Base-by-base conservation (phyloP, 2,888 invertebrate genomes). In the Willowsia nigromaculata region DNA sequence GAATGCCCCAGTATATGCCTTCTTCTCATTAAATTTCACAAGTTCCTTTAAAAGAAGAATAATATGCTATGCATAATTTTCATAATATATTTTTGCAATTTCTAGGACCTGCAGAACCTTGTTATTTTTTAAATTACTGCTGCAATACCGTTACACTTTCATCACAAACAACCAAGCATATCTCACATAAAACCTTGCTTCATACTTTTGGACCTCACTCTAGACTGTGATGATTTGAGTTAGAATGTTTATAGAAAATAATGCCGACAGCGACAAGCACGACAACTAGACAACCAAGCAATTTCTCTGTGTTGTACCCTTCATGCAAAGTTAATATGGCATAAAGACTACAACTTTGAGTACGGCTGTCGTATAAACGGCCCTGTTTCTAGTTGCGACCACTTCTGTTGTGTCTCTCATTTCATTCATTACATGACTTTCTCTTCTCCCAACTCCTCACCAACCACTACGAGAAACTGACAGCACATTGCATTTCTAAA, bases 251-350 rank as follows among this genome's bases (percentile, higher is more conserved):
- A 1, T 50, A 15, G 74, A 50, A 74, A 71, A 74, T 50, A 50
- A 27, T 74, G 74, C 74, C 74, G 47, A 15, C 47, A 74, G 74
- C 74, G 74, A 74, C 74, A 74, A 47, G 40, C 27, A 50, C 47
- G 74, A 74, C 74, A 50, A 25, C 74, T 27, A 74, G 74, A 74
- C 74, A 50, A 25, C 74, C 47, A n/a, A 74, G n/a, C 30, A 50
- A 50, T 74, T 74, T 82, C 65, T 65, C 50, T 74, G 71, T 71
- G 25, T 47, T 33, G 83, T 68, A 83, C 68, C 65, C 62, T 68
- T 47, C 65, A 65, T 83, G 68, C 47, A 83, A 83, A 83, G 13
- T 83, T 83, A 83, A 83, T 83, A 65, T 33, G 50, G 65, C 83
- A 62, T 33, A 62, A 43, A 43, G 15, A 43, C 27, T 59, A 40